These are phyloP conservation scores for Epinephelus fuscoguttatus DNA, from an alignment of 2,113 vertebrate species.

Conservation along the genomic window DNA sequence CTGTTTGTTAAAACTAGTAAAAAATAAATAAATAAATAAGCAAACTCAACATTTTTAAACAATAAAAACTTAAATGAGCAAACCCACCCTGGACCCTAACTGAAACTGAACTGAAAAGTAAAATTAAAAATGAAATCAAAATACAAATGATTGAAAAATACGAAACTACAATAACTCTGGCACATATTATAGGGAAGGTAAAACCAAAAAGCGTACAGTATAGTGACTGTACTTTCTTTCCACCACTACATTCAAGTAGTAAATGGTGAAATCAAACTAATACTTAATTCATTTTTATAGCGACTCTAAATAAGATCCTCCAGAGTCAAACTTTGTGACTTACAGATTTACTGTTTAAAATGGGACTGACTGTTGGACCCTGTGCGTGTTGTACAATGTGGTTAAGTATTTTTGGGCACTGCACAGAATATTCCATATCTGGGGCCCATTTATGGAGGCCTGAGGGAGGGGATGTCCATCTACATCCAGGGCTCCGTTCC, in stretches of 20 bases:
- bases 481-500: constrained; percentile 87
- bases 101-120: no score
- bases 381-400: neutral
- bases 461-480: constrained; percentile 84
- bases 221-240: neutral
- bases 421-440: constrained; percentile 85
- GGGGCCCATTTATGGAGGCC: constrained; percentile 83
- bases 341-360: neutral
- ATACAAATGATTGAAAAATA: no score
- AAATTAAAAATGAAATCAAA: no score
- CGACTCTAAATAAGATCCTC: neutral
- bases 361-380: neutral
- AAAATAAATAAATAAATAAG: no score
- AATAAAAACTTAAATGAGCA: no score
- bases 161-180: no score
- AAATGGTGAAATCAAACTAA: neutral
- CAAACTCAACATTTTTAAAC: no score
- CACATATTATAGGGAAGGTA: neutral
- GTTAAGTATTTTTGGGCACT: constrained; percentile 18
- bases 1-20: no score
- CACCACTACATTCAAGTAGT: neutral
- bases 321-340: neutral
- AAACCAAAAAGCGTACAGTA: neutral
- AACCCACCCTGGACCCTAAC: no score
- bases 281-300: neutral